Percentiles rank a stretch among this genome's conserved stretches.
Conservation (phyloP, 2,113 vertebrate genomes). For the Megaceryle torquata region DNA sequence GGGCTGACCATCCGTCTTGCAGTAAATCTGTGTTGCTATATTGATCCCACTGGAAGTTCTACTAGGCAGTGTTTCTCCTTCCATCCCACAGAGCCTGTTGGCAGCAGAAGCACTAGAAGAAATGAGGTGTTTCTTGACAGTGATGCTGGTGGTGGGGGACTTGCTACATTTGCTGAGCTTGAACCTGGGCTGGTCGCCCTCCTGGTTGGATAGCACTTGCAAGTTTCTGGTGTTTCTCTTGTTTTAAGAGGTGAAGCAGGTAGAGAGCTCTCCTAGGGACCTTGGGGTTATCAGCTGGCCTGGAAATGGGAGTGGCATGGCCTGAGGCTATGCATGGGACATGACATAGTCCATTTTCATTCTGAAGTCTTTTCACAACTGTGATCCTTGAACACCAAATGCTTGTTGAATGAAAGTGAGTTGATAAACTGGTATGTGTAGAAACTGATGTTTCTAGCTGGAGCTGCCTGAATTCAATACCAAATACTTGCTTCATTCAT, state of each 20-base stretch:
- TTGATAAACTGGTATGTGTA: background rate
- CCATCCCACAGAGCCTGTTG: background rate
- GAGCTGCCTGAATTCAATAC: background rate
- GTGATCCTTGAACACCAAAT: background rate
- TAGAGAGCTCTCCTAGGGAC: background rate
- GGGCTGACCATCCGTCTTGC: accelerated
- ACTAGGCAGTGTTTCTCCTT: background rate
- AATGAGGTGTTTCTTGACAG: background rate
- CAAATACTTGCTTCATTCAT: background rate
- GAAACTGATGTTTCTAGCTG: background rate
- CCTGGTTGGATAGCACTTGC: accelerated
- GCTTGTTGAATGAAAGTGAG: background rate
- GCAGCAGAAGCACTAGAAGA: background rate
- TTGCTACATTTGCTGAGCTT: background rate
- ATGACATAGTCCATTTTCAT: background rate
- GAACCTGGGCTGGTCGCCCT: background rate
- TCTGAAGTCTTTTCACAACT: background rate
- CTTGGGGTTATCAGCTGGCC: background rate
- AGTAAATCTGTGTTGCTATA: background rate
- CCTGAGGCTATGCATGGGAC: accelerated
- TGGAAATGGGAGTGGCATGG: background rate
- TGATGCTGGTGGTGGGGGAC: background rate
- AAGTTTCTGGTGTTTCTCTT: background rate
- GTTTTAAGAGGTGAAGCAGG: background rate
- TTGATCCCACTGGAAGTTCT: background rate